Base-by-base conservation (phyloP, 1,140 invertebrate genomes). In the Conus betulinus region DNA sequence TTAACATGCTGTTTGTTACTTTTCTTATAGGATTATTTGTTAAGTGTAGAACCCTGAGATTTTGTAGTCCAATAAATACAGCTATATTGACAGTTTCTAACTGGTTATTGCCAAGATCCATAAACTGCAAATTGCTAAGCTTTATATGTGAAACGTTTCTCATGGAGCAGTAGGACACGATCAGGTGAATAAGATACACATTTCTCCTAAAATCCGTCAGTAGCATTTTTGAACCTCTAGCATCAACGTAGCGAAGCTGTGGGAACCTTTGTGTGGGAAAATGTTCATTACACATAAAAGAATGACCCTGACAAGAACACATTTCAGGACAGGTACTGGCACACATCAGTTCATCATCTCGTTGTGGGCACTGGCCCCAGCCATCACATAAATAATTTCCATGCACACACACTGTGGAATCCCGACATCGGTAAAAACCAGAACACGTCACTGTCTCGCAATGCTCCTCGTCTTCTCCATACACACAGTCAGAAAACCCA, bases 101-200 rank as follows among this genome's bases (percentile, higher is more conserved):
- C 55, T 76, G n/a, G 51, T 87, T 89, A 53, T 87, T 20, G n/a
- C 88, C 82, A 17, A 89, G 55, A 74, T 89, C 81, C 5, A 89
- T n/a, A 23, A 25, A 5, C n/a, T 27, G 27, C n/a, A 79, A 23
- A 84, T 74, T 52, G 57, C 17, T 5, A 23, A n/a, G 52, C 81
- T 51, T n/a, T 25, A 52, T 27, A 20, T 83, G 13, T 74, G 71
- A 27, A 71, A 84, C 20, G 78, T 86, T 82, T 20, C 20, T n/a
- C 82, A 86, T 13, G 15, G 51, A 23, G 17, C 89, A 39, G 84
- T 57, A 11, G 8, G 23, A 13, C n/a, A 63, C 20, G 84, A 25
- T 51, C 67, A 63, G 15, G 55, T 79, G 27, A 57, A 87, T n/a
- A 17, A 57, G n/a, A 27, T 25, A n/a, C 15, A 39, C 23, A 6